Conservation (phyloP, 2,888 invertebrate species). For the Philhelius pedissequus region DNA sequence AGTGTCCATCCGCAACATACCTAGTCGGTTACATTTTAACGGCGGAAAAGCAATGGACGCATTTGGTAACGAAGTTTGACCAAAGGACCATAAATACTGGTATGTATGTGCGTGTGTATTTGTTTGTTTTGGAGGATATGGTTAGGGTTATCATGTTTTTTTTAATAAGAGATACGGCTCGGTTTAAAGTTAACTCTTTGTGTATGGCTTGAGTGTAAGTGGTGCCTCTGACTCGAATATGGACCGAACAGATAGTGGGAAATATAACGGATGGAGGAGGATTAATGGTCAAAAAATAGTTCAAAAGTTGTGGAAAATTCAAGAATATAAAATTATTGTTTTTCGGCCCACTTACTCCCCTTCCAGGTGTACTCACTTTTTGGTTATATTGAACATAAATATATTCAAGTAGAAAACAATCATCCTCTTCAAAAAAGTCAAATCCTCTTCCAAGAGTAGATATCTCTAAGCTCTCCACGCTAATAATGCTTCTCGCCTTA, state of each 20-base stretch:
- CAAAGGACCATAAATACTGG: slow-evolving; percentile 10
- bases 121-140: background rate
- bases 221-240: background rate
- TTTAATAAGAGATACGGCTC: background rate
- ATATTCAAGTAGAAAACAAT: too few species aligned
- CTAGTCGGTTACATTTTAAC: slow-evolving; percentile 3
- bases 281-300: background rate
- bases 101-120: background rate
- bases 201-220: background rate
- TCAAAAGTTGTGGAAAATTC: too few species aligned
- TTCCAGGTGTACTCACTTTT: too few species aligned
- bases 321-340: too few species aligned
- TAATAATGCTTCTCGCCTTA: too few species aligned
- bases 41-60: slow-evolving; percentile 7
- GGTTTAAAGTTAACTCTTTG: background rate
- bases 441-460: too few species aligned
- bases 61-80: slow-evolving; percentile 37
- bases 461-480: too few species aligned
- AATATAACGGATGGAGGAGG: background rate
- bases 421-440: too few species aligned
- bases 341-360: too few species aligned
- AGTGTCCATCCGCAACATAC: background rate
- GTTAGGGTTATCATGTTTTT: background rate
- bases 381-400: too few species aligned
- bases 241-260: background rate